Conservation (phyloP, 2,888 invertebrate species). For the Palloptera scutellata region DNA sequence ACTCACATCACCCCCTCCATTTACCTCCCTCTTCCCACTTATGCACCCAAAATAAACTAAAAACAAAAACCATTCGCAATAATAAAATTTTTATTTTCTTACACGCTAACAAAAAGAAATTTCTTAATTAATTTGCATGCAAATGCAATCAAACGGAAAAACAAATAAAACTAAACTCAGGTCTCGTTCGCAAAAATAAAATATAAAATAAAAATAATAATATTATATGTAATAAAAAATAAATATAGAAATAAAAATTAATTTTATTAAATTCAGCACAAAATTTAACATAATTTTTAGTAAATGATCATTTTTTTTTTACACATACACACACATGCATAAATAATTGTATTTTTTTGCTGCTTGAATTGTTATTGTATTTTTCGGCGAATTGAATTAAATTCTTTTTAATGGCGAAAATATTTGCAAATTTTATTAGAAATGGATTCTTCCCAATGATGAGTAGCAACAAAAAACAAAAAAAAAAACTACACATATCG, state of each 20-base stretch:
- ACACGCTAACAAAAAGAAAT: constrained; percentile 3
- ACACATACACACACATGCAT: background rate
- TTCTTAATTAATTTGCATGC: constrained; percentile 26
- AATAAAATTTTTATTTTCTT: constrained; percentile 11
- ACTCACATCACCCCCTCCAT: background rate
- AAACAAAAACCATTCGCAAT: constrained; percentile 14
- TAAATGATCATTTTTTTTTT: constrained; percentile 14
- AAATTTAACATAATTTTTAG: constrained; percentile 37
- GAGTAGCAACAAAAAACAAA: constrained; percentile 13
- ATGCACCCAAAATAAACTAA: constrained; percentile 11
- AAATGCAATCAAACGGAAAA: constrained; percentile 29
- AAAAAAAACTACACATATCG: background rate
- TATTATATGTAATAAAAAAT: constrained; percentile 21
- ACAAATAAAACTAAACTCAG: constrained; percentile 9
- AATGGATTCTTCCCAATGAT: constrained; percentile 12
- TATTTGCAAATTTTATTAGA: constrained; percentile 13
- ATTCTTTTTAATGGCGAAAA: constrained; percentile 26
- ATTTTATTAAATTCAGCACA: constrained; percentile 41
- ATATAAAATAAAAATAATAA: constrained; percentile 22
- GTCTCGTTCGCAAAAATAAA: constrained; percentile 23
- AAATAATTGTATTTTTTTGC: constrained; percentile 17
- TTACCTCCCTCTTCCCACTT: constrained; percentile 1
- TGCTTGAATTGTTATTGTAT: constrained; percentile 18
- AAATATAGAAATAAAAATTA: constrained; percentile 16
- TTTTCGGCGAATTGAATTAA: constrained; percentile 28